Evolutionary conservation across 92 coral and sea anemone species (phyloP), one percentile per base, ranked within the genome.

Genomic region (Phenganax subtilis): DNA sequence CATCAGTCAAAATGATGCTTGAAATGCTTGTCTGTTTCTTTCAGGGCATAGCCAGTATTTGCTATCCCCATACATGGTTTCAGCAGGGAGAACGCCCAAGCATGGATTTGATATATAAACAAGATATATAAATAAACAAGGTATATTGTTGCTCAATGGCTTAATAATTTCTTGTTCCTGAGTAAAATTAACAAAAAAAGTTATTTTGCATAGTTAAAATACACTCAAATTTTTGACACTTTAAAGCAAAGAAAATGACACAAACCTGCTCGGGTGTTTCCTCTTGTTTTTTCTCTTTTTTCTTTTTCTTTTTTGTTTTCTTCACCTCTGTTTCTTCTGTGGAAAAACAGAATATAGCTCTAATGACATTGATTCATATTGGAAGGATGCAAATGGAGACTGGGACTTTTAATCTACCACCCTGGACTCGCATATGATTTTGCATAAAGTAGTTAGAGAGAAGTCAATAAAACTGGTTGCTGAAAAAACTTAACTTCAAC

Each of bases 221-320:
- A 10, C 11, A 10, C 11, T 81, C 55, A n/a, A 83, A 29, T 31
- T 15, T 73, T 71, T 71, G 29, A 74, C 15, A 11, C n/a, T 27
- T 31, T 7, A 57, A 58, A 54, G 6, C 27, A 17, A 28, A 47
- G n/a, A 5, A 53, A 15, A 69, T 73, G 25, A 72, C 79, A 69
- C 17, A 47, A 53, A 81, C 87, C 54, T 71, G 88, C 61, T 72
- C 55, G 77, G 65, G 60, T 27, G 85, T 83, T 58, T 87, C 91
- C 11, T 76, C 91, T 87, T 63, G 88, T 84, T 80, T 91, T 75
- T 86, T 89, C 84, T 90, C 88, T 31, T 88, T 87, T 64, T 91
- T 90, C 83, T 91, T 94, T 69, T 92, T 90, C 61, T 94, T 94
- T 82, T 93, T 93, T 57, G 67, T 62, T 82, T 75, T 81, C 88